Evolutionary conservation across 2,113 vertebrate genomes (phyloP).

Genomic region (Xenopus tropicalis): DNA sequence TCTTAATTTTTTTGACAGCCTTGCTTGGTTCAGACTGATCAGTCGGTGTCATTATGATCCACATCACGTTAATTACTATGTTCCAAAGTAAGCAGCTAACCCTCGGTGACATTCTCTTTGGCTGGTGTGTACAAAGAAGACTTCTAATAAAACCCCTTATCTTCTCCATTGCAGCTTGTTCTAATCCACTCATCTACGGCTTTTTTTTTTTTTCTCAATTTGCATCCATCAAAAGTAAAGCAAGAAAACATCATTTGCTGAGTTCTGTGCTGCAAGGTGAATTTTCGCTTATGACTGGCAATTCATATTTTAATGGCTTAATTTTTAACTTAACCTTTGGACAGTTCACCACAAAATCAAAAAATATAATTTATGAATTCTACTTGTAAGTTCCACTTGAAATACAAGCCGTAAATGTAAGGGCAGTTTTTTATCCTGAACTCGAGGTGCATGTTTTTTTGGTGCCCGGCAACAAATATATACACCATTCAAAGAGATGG

Average conservation of each 20-base stretch:
- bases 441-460: too few species aligned
- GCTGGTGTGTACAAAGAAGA: slow-evolving; percentile 41
- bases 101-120: slow-evolving; percentile 37
- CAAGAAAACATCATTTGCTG: slow-evolving; percentile 8
- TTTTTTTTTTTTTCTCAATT: slow-evolving; percentile 13
- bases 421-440: too few species aligned
- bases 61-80: slow-evolving; percentile 36
- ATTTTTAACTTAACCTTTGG: not conserved
- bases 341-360: too few species aligned
- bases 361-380: too few species aligned
- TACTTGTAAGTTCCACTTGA: too few species aligned
- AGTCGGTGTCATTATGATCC: slow-evolving; percentile 8
- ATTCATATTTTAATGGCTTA: not conserved
- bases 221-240: slow-evolving; percentile 23
- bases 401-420: too few species aligned
- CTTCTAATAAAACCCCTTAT: slow-evolving; percentile 42
- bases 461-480: too few species aligned
- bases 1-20: not conserved
- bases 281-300: not conserved
- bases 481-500: too few species aligned
- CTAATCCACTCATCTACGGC: slow-evolving; percentile 38
- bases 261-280: slow-evolving; percentile 5
- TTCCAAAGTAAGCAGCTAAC: slow-evolving; percentile 33
- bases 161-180: slow-evolving; percentile 36
- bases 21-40: not conserved